These are phyloP conservation scores for Microchrysa polita DNA, from an alignment of 2,888 invertebrate genomes.

Conservation along the genomic window DNA sequence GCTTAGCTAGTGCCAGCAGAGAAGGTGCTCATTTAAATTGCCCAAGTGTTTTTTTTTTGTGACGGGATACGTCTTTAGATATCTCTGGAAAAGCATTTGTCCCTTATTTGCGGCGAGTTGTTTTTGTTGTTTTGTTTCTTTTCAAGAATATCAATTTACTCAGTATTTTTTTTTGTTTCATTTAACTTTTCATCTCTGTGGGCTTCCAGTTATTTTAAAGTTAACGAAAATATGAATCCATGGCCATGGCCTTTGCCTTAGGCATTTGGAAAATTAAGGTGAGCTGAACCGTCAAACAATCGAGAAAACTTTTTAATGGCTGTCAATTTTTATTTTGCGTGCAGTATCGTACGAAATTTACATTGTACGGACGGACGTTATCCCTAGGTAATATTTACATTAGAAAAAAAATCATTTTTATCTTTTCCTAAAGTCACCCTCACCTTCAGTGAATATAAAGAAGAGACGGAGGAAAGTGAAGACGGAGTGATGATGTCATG, in stretches of 20 bases:
- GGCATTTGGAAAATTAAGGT: not conserved
- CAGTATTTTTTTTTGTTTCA: constrained; percentile 15
- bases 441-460: not conserved
- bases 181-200: constrained; percentile 27
- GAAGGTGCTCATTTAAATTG: constrained; percentile 33
- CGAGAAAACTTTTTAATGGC: too few species aligned
- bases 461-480: not conserved
- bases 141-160: constrained; percentile 34
- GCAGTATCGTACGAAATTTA: too few species aligned
- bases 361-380: too few species aligned
- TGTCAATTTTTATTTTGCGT: too few species aligned
- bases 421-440: not conserved
- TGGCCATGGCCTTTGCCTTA: not conserved
- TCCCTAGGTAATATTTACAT: not conserved
- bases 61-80: not conserved
- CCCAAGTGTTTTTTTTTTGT: not conserved
- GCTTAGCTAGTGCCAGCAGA: not conserved
- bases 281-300: not conserved
- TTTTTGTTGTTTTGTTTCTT: constrained; percentile 12
- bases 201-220: constrained; percentile 23
- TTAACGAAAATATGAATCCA: constrained; percentile 21
- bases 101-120: not conserved
- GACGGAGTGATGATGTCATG: not conserved
- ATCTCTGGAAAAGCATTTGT: not conserved
- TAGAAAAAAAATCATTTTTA: not conserved